Base-by-base conservation (phyloP, 1,140 invertebrate species). In the Formica exsecta region DNA sequence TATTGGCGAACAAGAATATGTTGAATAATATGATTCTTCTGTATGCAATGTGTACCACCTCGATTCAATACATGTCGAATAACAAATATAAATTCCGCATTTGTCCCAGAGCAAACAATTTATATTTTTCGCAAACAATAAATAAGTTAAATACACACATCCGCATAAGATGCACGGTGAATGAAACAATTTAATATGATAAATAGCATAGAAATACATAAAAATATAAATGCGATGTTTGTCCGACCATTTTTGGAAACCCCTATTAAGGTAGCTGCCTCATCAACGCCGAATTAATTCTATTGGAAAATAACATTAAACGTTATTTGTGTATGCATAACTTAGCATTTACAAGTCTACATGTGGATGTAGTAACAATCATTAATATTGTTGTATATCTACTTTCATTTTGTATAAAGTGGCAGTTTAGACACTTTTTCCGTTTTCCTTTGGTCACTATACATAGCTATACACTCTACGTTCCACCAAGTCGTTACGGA, bases 81-180 rank as follows among this genome's bases (percentile, higher is more conserved):
- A 57, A 61, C 80, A 84, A 83, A 89, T 29, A 51, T 54, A 48
- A 76, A 59, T 76, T 80, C 16, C 54, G 48, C 48, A 73, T 25
- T 87, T 90, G 68, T 87, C 57, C 13, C 36, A 44, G 0, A 44
- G 0, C 79, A 73, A 75, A 87, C 83, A 71, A 83, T 86, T 88
- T 71, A 86, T 13, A n/a, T 36, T 57, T n/a, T 11, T 71, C n/a
- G 32, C 71, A 73, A 90, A 90, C 86, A 83, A 80, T 84, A 83
- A 57, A 70, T 86, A 71, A 86, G 41, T 41, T 57, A 59, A 85
- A 62, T 19, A 48, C 65, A 66, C 44, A 11, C 61, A 84, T 61
- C 54, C 38, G 5, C 38, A 76, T 54, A 66, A 83, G 77, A 38
- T 89, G 76, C 68, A 77, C 62, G 85, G 65, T 83, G 66, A 89